phyloP scores from a whole-genome alignment of 2,113 vertebrate genomes.

The Pongo pygmaeus region DNA sequence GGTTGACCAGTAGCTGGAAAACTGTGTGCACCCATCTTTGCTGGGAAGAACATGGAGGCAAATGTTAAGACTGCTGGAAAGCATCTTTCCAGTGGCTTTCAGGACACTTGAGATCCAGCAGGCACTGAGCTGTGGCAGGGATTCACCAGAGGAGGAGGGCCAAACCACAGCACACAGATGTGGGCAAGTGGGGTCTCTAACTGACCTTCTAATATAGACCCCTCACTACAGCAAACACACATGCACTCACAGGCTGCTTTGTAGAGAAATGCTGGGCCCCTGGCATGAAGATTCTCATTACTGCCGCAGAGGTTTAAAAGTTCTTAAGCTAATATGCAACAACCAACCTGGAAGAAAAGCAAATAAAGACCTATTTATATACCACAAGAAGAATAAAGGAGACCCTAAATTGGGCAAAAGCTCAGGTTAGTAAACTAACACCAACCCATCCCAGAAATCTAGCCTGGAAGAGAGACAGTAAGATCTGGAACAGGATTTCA shows the following conservation, averaged over 20 bases:
- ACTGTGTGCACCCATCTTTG: not conserved
- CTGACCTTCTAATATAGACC: not conserved
- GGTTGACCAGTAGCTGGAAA: not conserved
- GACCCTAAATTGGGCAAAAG: slow-evolving; percentile 48
- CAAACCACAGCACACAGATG: not conserved
- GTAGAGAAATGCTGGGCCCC: not conserved
- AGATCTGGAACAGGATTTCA: slow-evolving; percentile 51
- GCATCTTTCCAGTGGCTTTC: not conserved
- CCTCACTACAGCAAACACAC: not conserved
- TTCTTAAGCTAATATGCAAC: not conserved
- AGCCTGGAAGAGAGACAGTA: slow-evolving; percentile 19
- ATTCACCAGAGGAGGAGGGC: not conserved
- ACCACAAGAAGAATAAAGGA: not conserved
- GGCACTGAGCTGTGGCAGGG: not conserved
- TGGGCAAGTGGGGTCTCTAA: not conserved
- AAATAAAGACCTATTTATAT: slow-evolving; percentile 54
- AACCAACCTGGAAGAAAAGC: slow-evolving; percentile 28
- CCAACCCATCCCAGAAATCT: slow-evolving; percentile 55
- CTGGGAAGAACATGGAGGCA: not conserved
- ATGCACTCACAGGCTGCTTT: not conserved
- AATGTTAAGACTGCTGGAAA: not conserved
- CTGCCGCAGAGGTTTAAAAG: not conserved
- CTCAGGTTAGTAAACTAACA: slow-evolving; percentile 57
- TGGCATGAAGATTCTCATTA: not conserved
- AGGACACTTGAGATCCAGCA: not conserved